Percentiles rank a stretch among this genome's conserved stretches.
These are phyloP conservation scores for Drosophila auraria DNA, from an alignment of 1,140 invertebrate genomes.

Conservation along the genomic window DNA sequence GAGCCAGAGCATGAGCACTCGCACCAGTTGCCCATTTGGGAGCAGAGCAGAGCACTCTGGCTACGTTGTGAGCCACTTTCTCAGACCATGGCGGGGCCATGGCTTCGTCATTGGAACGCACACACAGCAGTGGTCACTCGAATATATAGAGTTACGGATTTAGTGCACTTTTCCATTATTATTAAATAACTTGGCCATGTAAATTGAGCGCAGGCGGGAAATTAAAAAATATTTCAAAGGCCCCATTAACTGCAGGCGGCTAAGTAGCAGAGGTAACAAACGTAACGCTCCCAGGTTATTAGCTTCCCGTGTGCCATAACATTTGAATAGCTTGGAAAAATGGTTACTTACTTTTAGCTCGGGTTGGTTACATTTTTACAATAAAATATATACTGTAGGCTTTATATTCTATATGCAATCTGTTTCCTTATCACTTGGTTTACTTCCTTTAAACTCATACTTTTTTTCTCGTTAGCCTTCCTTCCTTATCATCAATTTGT, in stretches of 20 bases:
- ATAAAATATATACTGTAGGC: background rate
- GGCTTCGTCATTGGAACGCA: conserved; percentile 43
- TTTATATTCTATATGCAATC: background rate
- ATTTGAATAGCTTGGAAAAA: background rate
- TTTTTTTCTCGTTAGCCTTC: background rate
- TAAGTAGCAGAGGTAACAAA: background rate
- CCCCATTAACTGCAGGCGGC: background rate
- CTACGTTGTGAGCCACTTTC: conserved; percentile 53
- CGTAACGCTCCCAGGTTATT: background rate
- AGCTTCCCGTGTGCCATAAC: background rate
- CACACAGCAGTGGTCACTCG: conserved; percentile 24
- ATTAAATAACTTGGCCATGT: conserved; percentile 20
- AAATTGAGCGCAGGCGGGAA: background rate
- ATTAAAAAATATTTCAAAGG: conserved; percentile 2
- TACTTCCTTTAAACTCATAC: background rate
- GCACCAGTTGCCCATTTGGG: conserved; percentile 30
- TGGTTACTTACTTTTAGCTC: background rate
- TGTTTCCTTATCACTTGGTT: background rate
- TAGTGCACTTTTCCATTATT: conserved; percentile 18
- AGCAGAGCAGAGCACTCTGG: conserved; percentile 14
- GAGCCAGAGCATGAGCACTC: conserved; percentile 6
- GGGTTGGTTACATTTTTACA: background rate
- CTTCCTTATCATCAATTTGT: conserved; percentile 4
- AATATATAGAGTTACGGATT: conserved; percentile 15
- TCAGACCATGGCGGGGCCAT: conserved; percentile 36